Evolutionary conservation across 2,888 invertebrate genomes (phyloP).

Genomic region (Drosophila niveifrons): DNA sequence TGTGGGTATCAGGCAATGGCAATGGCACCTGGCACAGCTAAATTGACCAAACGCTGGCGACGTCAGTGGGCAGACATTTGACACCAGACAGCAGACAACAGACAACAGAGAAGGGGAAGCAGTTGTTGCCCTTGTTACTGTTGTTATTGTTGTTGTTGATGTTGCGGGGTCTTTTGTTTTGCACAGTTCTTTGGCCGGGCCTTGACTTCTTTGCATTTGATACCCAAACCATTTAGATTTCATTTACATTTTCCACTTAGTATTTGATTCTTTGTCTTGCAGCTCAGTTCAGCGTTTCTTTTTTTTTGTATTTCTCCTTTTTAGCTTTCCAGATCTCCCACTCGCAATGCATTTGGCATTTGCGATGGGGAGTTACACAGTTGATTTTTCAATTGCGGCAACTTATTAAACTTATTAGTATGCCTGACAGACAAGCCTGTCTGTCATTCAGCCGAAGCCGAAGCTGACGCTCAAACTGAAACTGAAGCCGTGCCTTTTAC

Average conservation of each 20-base stretch:
- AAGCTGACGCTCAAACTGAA: neutral
- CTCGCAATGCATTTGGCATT: slow-evolving; percentile 34
- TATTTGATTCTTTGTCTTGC: slow-evolving; percentile 23
- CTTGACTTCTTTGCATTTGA: slow-evolving; percentile 75
- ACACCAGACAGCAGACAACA: slow-evolving; percentile 55
- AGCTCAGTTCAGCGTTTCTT: slow-evolving; percentile 2
- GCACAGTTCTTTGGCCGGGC: slow-evolving; percentile 68
- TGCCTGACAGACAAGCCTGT: slow-evolving; percentile 64
- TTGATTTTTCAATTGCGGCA: slow-evolving; percentile 25
- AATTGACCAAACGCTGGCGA: slow-evolving; percentile 17
- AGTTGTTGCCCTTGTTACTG: slow-evolving; percentile 31
- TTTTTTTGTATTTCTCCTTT: neutral
- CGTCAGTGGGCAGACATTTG: slow-evolving; percentile 66
- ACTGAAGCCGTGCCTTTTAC: slow-evolving; percentile 32
- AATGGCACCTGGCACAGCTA: slow-evolving; percentile 53
- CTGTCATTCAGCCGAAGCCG: slow-evolving; percentile 17
- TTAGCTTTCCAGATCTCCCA: slow-evolving; percentile 29
- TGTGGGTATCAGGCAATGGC: slow-evolving; percentile 11
- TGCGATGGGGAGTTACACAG: slow-evolving; percentile 32
- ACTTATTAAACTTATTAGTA: slow-evolving; percentile 63
- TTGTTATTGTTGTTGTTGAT: neutral
- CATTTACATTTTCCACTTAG: slow-evolving; percentile 64
- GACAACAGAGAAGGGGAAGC: slow-evolving; percentile 8
- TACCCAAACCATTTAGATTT: slow-evolving; percentile 58
- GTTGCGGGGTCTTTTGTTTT: slow-evolving; percentile 40